Conservation (phyloP, 2,888 invertebrate species). For the Argyresthia albistria region DNA sequence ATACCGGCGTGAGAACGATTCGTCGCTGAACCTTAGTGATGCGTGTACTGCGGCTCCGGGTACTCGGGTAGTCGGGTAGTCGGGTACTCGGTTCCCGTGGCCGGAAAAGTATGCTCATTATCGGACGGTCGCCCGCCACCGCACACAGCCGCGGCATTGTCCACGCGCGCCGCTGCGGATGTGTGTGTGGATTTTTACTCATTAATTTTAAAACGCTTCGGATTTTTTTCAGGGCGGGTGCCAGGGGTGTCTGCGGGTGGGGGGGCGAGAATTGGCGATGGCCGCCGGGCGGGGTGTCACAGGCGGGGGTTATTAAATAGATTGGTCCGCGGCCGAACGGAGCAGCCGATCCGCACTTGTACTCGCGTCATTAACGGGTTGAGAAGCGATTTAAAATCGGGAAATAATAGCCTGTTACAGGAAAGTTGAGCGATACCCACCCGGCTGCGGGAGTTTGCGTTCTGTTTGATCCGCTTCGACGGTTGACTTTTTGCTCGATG, state of each 20-base stretch:
- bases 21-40: background rate
- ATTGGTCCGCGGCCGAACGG: slow-evolving; percentile 74
- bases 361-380: slow-evolving; percentile 72
- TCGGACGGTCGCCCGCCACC: slow-evolving; percentile 27
- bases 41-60: background rate
- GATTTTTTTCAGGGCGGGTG: slow-evolving; percentile 73
- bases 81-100: background rate
- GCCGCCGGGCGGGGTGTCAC: slow-evolving; percentile 72
- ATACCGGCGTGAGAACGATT: slow-evolving; percentile 8
- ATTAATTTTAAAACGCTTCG: slow-evolving; percentile 74
- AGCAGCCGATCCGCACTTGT: slow-evolving; percentile 72
- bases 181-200: slow-evolving; percentile 74
- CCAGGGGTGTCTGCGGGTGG: slow-evolving; percentile 47
- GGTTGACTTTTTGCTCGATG: background rate
- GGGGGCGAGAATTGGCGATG: slow-evolving; percentile 69
- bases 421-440: slow-evolving; percentile 62
- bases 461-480: background rate
- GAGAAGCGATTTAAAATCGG: slow-evolving; percentile 71
- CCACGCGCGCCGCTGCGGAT: slow-evolving; percentile 25
- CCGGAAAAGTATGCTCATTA: slow-evolving; percentile 20
- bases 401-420: slow-evolving; percentile 72
- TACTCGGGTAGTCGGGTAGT: background rate
- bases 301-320: slow-evolving; percentile 73
- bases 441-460: background rate
- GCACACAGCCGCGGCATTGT: slow-evolving; percentile 44